These are phyloP conservation scores for Drosophila kurseongensis DNA, from an alignment of 1,140 invertebrate genomes.

Conservation along the genomic window DNA sequence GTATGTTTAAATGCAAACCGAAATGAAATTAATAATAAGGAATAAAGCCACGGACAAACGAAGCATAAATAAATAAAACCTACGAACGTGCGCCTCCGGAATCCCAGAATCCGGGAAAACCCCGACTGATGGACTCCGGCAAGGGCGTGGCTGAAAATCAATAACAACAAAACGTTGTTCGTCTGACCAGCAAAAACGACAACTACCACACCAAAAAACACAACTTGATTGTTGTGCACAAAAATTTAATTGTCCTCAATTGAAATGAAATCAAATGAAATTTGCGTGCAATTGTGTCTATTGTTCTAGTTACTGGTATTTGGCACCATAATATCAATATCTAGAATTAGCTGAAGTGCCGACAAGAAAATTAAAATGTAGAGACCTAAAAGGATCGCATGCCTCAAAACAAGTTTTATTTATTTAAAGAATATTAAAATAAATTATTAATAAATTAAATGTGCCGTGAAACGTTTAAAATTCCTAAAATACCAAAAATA, in stretches of 20 bases:
- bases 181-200: constrained; percentile 28
- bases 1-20: constrained; percentile 26
- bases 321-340: constrained; percentile 7
- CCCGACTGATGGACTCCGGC: background rate
- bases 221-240: constrained; percentile 56
- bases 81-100: constrained; percentile 38
- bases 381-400: background rate
- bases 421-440: too few species aligned
- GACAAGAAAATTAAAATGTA: constrained; percentile 2
- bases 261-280: constrained; percentile 62
- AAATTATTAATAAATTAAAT: too few species aligned
- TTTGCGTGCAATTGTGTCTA: constrained; percentile 35
- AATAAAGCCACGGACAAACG: constrained; percentile 51
- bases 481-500: too few species aligned
- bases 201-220: constrained; percentile 52
- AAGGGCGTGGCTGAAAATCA: constrained; percentile 53
- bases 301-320: constrained; percentile 11
- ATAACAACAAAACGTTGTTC: constrained; percentile 40
- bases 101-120: background rate
- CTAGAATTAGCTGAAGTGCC: constrained; percentile 23
- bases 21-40: constrained; percentile 27
- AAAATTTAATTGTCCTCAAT: constrained; percentile 72
- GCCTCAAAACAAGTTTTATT: too few species aligned
- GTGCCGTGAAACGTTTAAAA: too few species aligned
- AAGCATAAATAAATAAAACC: constrained; percentile 68